Percentiles rank a stretch among this genome's conserved stretches.
Evolutionary conservation across 2,113 vertebrate species (phyloP).

Genomic region (Neogale vison): DNA sequence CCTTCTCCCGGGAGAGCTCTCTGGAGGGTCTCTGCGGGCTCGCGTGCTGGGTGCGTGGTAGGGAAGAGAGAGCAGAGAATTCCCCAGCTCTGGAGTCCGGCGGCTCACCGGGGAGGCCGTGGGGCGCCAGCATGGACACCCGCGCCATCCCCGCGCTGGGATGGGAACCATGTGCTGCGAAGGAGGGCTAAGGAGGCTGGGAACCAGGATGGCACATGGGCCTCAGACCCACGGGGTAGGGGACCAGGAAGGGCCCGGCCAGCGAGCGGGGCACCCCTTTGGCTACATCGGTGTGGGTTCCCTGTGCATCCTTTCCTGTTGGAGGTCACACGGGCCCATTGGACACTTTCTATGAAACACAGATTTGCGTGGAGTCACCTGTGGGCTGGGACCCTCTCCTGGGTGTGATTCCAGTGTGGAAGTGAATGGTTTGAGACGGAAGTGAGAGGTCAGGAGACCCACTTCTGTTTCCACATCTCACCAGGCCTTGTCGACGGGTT

Average conservation of each 20-base stretch:
- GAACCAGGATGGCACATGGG: neutral
- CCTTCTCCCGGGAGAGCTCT: fast-evolving
- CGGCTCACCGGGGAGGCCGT: fast-evolving
- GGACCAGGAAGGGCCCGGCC: fast-evolving
- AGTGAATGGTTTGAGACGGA: neutral
- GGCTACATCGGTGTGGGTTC: fast-evolving
- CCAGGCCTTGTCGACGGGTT: fast-evolving
- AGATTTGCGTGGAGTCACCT: neutral
- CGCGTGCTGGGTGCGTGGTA: fast-evolving
- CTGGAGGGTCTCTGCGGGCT: neutral
- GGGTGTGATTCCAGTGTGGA: neutral
- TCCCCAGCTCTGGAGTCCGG: neutral
- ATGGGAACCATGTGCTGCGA: fast-evolving
- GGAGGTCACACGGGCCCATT: neutral
- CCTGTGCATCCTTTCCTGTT: neutral
- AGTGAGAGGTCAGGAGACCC: fast-evolving
- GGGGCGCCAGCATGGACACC: fast-evolving
- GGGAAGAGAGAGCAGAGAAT: neutral
- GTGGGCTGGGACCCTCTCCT: neutral
- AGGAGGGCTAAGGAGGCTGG: fast-evolving
- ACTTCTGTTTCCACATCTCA: fast-evolving
- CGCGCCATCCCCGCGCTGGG: fast-evolving
- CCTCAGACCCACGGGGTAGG: fast-evolving
- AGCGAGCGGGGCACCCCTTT: no score
- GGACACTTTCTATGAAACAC: neutral